phyloP scores from a whole-genome alignment of 2,888 invertebrate genomes.

The Allacma fusca region DNA sequence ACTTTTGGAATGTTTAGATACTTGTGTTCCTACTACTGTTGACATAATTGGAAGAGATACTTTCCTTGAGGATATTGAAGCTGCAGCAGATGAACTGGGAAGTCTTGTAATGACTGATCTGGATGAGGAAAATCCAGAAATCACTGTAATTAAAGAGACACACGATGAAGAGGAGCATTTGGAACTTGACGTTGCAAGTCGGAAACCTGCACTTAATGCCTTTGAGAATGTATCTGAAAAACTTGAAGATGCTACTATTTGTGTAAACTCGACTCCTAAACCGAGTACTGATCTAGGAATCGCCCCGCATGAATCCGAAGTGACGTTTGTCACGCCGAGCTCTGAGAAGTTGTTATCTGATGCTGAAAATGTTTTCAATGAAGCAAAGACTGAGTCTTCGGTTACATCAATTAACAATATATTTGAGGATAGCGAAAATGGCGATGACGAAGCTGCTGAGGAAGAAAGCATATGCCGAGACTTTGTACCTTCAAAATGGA shows the following conservation, averaged over 20 bases:
- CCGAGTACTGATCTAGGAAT: neutral
- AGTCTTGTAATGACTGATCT: slow-evolving; percentile 58
- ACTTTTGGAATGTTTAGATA: too few species aligned
- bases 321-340: neutral
- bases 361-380: too few species aligned
- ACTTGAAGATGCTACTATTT: too few species aligned
- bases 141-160: slow-evolving; percentile 37
- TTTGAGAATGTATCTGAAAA: too few species aligned
- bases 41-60: slow-evolving; percentile 39
- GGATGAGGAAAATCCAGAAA: slow-evolving; percentile 47
- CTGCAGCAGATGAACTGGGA: slow-evolving; percentile 43
- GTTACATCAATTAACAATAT: too few species aligned
- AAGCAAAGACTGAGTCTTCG: too few species aligned
- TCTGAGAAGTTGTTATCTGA: too few species aligned
- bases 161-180: slow-evolving; percentile 9
- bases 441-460: slow-evolving; percentile 8
- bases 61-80: slow-evolving; percentile 33
- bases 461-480: slow-evolving; percentile 25
- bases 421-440: neutral
- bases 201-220: too few species aligned
- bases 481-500: slow-evolving; percentile 61
- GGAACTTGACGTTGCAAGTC: too few species aligned
- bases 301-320: too few species aligned
- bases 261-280: too few species aligned
- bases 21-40: slow-evolving; percentile 34